These are phyloP conservation scores for Grammomys surdaster DNA, from an alignment of 2,113 vertebrate genomes.

Conservation along the genomic window DNA sequence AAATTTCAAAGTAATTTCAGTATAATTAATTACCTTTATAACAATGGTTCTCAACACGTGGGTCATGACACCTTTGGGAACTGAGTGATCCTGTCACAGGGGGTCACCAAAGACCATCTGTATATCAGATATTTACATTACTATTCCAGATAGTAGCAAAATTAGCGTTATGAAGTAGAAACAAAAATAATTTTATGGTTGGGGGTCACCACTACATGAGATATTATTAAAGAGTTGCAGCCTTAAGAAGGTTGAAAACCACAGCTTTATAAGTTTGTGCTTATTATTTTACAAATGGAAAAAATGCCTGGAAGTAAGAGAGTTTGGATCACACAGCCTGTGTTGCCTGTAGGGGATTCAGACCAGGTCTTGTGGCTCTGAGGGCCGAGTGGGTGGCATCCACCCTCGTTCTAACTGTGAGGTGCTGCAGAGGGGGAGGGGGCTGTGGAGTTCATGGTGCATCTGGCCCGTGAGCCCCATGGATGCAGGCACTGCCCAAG, in stretches of 20 bases:
- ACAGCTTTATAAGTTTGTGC: neutral
- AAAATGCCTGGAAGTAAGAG: neutral
- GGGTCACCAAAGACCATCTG: neutral
- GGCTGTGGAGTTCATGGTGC: accelerated
- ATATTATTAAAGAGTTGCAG: neutral
- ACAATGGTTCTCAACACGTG: neutral
- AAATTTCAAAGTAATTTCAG: neutral
- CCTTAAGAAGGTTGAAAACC: neutral
- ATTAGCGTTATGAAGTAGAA: neutral
- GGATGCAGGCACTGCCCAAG: too few species aligned
- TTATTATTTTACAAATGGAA: neutral
- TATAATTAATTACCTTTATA: neutral
- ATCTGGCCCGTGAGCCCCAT: accelerated
- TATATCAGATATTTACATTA: neutral
- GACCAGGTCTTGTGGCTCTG: neutral
- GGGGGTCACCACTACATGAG: neutral
- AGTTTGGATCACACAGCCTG: neutral
- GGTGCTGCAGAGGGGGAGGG: accelerated
- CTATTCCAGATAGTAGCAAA: neutral
- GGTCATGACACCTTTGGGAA: accelerated
- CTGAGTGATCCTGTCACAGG: neutral
- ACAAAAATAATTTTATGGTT: neutral
- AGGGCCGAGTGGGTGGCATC: accelerated
- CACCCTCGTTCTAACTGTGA: neutral
- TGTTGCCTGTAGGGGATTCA: neutral